Conservation (phyloP, 2,888 invertebrate species). For the Listrodromus nycthemerus region DNA sequence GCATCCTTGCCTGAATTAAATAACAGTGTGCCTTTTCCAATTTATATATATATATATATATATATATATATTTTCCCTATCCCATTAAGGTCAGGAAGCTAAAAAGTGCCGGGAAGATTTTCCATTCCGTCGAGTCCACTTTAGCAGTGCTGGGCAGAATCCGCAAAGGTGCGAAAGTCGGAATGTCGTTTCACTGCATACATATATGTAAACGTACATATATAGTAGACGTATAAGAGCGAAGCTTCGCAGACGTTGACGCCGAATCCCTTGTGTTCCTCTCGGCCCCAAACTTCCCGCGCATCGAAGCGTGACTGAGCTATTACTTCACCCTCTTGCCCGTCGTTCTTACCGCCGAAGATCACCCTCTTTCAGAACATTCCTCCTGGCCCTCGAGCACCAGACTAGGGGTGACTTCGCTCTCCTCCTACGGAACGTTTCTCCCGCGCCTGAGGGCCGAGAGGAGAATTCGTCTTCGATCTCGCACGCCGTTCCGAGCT, state of each 20-base stretch:
- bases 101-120: not conserved
- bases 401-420: conserved; percentile 12
- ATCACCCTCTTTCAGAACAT: conserved; percentile 50
- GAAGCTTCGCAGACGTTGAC: conserved; percentile 17
- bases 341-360: conserved; percentile 37
- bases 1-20: not conserved
- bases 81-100: not conserved
- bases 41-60: not conserved
- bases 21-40: not conserved
- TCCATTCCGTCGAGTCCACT: conserved; percentile 33
- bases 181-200: not conserved
- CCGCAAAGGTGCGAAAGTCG: conserved; percentile 20
- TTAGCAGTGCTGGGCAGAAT: not conserved
- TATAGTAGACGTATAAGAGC: not conserved
- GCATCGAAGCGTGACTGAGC: conserved; percentile 36
- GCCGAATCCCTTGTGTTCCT: conserved; percentile 23
- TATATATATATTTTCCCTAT: not conserved
- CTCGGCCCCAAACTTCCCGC: conserved; percentile 6
- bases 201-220: not conserved
- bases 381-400: conserved; percentile 29
- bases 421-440: conserved; percentile 29
- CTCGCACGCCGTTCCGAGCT: not conserved
- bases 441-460: conserved; percentile 31
- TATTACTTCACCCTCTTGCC: conserved; percentile 55
- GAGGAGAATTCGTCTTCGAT: conserved; percentile 17